Evolutionary conservation across 2,113 vertebrate species (phyloP), one percentile per base, ranked within the genome.

Genomic region (Colossoma macropomum): DNA sequence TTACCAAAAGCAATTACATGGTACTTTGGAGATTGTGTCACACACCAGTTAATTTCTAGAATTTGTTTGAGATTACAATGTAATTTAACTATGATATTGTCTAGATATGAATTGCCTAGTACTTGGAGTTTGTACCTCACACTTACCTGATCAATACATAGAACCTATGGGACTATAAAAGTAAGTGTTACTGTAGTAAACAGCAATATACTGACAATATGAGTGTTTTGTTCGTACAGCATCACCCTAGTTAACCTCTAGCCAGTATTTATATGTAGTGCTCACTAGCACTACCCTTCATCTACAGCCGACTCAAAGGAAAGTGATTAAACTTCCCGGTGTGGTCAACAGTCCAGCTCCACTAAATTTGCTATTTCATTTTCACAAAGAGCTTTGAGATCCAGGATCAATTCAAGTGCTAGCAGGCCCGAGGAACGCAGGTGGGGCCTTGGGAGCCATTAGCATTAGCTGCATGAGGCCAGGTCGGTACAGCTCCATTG

Each of bases 391-490:
- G 59, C 65, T 56, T 77, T 59, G 73, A 83, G 34, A 19, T 71
- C 19, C 56, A n/a, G 28, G 73, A 50, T 70, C 69, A 52, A 70
- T 34, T 79, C 10, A 23, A 48, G 30, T 17, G 1, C 48, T 17
- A 9, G 73, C 23, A 54, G 50, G 23, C 30, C 41, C 1, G 19
- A 32, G 48, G 32, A 72, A 34, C 16, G 52, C 38, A 62, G 60
- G 75, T 60, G 66, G 38, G 17, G 38, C 11, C 32, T 78, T 21
- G 19, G 72, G 56, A 73, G 38, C 16, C 79, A 69, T 86, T 72
- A 62, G 66, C 72, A 84, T 83, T 82, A 75, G 79, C 71, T 59
- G 34, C 21, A 11, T 66, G 48, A 59, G 48, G 30, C 80, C 45
- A 70, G 60, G 62, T 45, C n/a, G 23, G 63, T 79, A 15, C 72